Evolutionary conservation across 1,140 invertebrate genomes (phyloP).

Genomic region (Neomicropteryx cornuta): DNA sequence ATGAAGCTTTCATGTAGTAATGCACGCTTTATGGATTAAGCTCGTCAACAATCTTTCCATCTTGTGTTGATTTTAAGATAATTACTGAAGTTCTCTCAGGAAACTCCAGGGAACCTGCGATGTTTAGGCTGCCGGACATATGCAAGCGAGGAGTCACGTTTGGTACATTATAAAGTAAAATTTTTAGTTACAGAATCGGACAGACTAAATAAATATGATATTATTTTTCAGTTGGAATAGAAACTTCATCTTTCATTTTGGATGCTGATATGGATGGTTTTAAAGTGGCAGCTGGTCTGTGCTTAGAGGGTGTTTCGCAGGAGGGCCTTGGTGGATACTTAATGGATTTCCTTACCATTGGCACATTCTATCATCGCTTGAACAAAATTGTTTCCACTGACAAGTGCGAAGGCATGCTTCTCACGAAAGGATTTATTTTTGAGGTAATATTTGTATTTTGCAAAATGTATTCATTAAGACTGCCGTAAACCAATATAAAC

Average conservation of each 20-base stretch:
- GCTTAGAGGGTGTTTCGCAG: constrained; percentile 31
- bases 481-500: not conserved
- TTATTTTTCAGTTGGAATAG: constrained; percentile 31
- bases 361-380: constrained; percentile 31
- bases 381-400: constrained; percentile 31
- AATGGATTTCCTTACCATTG: constrained; percentile 24
- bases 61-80: no score
- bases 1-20: no score
- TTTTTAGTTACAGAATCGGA: no score
- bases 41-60: no score
- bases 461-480: not conserved
- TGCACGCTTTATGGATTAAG: no score
- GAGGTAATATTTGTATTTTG: constrained; percentile 20
- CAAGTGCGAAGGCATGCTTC: constrained; percentile 24
- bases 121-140: no score
- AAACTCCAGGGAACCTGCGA: no score
- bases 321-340: constrained; percentile 25
- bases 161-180: no score
- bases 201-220: no score
- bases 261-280: constrained; percentile 25
- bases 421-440: constrained; percentile 30
- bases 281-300: constrained; percentile 24
- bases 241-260: constrained; percentile 33
- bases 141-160: no score
- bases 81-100: no score